Evolutionary conservation across 2,888 invertebrate genomes (phyloP), one percentile per base, ranked within the genome.

Genomic region (Agriopis aurantiaria): DNA sequence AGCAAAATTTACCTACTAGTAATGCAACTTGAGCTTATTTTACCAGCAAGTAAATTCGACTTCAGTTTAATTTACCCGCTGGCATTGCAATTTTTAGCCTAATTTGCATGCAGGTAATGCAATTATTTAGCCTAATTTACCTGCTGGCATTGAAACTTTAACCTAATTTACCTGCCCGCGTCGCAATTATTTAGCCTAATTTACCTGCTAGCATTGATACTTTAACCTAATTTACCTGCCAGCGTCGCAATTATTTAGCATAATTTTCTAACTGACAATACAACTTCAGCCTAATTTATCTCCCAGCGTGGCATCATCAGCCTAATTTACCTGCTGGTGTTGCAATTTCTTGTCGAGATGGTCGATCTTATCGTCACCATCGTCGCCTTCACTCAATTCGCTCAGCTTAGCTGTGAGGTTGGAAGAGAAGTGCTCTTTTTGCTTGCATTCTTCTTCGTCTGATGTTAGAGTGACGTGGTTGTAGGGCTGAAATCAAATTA

Each of bases 401-500:
- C 87, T 95, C 74, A 96, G 87, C 80, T 96, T 96, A 68, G 93
- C 91, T 12, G 94, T 95, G 52, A 96, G 88, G 76, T 95, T 95
- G 71, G 94, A 92, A 41, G 95, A 95, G 82, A 95, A 95, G 12
- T 96, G 82, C 71, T 88, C 96, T 93, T 89, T 97, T 91, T 65
- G 65, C 48, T 90, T 95, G 91, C 86, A 95, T 95, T 97, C 97
- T 81, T 97, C 97, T 86, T 98, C 97, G 83, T 97, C 97, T 8
- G 97, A 97, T 51, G 96, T 96, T 60, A 96, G 95, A 72, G 96
- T 96, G 60, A 95, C 95, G 82, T 96, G 96, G 9, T 96, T 97
- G 88, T 96, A 97, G 6, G 96, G 96, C 95, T 95, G 89, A 45
- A 92, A 92, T 65, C 51, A 6, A 45, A 48, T 48, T 63, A 33